A percentile compares a stretch with the other conserved stretches of the same genome.
Evolutionary conservation across 2,888 invertebrate species (phyloP).

Genomic region (Calliphora vomitoria): DNA sequence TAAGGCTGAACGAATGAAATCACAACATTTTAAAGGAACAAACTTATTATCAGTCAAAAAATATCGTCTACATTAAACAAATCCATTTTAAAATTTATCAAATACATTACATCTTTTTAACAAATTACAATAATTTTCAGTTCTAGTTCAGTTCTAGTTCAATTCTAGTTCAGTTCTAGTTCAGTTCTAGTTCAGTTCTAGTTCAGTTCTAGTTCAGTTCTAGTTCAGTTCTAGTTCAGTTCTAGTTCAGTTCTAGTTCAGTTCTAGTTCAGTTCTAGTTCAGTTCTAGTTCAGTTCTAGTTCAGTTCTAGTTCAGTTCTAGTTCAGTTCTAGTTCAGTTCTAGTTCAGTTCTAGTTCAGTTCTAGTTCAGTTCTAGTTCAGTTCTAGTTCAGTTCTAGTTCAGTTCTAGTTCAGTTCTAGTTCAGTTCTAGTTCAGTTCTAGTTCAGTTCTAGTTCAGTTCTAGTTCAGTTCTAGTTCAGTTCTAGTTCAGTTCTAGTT

Average conservation of each 20-base stretch:
- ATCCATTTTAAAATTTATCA: no score
- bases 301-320: slow-evolving; percentile 1
- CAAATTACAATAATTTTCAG: no score
- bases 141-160: no score
- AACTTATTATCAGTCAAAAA: no score
- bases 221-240: slow-evolving; percentile 1
- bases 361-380: slow-evolving; percentile 1
- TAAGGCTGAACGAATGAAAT: not conserved
- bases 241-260: slow-evolving; percentile 1
- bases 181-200: not conserved
- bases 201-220: slow-evolving; percentile 1
- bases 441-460: not conserved
- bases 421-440: slow-evolving; percentile 1
- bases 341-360: slow-evolving; percentile 1
- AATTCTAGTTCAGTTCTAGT: no score
- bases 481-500: slow-evolving; percentile 1
- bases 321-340: slow-evolving; percentile 1
- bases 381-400: slow-evolving; percentile 1
- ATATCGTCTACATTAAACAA: no score
- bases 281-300: not conserved
- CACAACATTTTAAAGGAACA: no score
- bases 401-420: not conserved
- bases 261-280: slow-evolving; percentile 1
- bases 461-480: slow-evolving; percentile 1
- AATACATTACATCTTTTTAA: no score